Evolutionary conservation across 2,888 invertebrate species (phyloP).

Genomic region (Cataglyphis livida): DNA sequence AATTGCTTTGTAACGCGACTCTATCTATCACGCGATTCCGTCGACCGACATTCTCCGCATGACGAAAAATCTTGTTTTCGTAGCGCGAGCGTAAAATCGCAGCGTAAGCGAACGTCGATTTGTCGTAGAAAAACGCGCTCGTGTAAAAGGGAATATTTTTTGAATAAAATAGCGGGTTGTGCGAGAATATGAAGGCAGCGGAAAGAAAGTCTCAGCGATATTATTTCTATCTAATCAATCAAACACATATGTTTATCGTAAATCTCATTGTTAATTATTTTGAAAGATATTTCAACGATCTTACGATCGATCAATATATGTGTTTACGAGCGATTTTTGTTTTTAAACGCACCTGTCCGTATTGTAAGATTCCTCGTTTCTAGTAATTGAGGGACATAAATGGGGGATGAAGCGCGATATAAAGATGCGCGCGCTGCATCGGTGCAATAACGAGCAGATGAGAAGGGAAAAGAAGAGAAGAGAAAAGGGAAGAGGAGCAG

Average conservation of each 20-base stretch:
- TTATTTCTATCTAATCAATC: not conserved
- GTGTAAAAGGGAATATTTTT: not conserved
- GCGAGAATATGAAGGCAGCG: not conserved
- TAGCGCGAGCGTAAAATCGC: conserved; percentile 46
- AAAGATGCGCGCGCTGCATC: not conserved
- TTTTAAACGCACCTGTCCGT: not conserved
- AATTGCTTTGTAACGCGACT: conserved; percentile 69
- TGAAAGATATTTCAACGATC: not conserved
- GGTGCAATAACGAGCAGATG: conserved; percentile 13
- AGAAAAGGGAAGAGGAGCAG: conserved; percentile 53
- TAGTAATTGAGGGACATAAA: conserved; percentile 35
- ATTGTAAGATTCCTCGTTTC: not conserved
- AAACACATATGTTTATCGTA: not conserved
- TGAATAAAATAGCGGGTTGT: not conserved
- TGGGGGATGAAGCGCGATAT: conserved; percentile 7
- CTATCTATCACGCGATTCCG: conserved; percentile 67
- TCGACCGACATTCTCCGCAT: conserved; percentile 36
- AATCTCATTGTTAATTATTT: not conserved
- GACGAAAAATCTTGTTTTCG: conserved; percentile 49
- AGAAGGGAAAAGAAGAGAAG: conserved; percentile 45
- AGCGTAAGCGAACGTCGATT: conserved; percentile 54
- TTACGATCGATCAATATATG: not conserved
- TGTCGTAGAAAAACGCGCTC: conserved; percentile 12
- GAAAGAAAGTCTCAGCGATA: not conserved
- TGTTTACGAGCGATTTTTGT: not conserved